Conservation (phyloP, 2,797 vertebrate genomes). For the Hemitrygon akajei region DNA sequence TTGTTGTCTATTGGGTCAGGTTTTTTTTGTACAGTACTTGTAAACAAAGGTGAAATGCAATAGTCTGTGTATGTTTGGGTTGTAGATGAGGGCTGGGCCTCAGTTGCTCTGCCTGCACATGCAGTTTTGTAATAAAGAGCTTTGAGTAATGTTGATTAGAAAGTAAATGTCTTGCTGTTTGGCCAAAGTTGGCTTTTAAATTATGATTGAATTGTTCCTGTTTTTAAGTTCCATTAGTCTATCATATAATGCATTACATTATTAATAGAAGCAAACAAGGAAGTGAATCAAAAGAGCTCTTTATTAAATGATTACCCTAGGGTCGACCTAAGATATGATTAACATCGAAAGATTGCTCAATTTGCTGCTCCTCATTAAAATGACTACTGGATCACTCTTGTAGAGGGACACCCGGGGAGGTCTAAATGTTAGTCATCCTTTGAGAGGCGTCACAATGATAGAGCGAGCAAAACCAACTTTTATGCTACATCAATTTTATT, state of each 20-base stretch:
- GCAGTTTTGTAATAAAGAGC: not conserved
- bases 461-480: not conserved
- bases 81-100: not conserved
- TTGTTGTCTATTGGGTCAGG: not conserved
- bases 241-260: not conserved
- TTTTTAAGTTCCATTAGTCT: not conserved
- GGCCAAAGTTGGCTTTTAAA: not conserved
- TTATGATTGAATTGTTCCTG: not conserved
- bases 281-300: not conserved
- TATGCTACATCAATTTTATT: not conserved
- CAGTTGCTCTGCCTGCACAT: not conserved
- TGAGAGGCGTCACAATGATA: not conserved
- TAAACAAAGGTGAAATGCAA: slow-evolving; percentile 3
- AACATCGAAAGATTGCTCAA: not conserved
- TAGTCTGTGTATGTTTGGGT: not conserved
- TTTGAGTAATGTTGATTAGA: not conserved
- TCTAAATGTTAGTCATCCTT: not conserved
- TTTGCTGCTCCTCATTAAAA: not conserved
- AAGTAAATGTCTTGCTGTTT: not conserved
- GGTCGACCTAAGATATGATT: not conserved
- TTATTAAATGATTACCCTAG: not conserved
- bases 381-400: not conserved
- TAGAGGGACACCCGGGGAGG: not conserved
- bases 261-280: slow-evolving; percentile 25
- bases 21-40: too few species aligned